These are phyloP conservation scores for Drosophila insularis DNA, from an alignment of 1,140 invertebrate species.

Conservation along the genomic window DNA sequence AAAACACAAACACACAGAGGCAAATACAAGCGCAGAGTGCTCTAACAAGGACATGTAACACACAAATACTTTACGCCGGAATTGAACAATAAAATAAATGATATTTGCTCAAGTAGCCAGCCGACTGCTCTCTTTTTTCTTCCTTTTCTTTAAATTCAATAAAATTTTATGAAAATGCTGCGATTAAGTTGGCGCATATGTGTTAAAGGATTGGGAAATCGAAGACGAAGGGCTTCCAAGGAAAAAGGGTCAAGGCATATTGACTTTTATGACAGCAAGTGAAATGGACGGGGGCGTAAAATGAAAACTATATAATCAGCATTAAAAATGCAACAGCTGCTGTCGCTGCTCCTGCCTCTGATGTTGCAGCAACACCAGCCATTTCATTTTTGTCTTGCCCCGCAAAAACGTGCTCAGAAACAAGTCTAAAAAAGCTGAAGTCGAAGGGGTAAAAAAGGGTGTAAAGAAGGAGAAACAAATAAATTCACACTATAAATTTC, in stretches of 20 bases:
- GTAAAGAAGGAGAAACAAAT: constrained; percentile 20
- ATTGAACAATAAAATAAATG: constrained; percentile 81
- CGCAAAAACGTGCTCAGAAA: background rate
- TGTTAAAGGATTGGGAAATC: constrained; percentile 35
- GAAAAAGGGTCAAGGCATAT: constrained; percentile 73
- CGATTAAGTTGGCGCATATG: constrained; percentile 75
- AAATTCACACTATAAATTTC: constrained; percentile 49
- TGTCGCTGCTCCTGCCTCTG: constrained; percentile 37
- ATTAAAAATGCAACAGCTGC: constrained; percentile 70
- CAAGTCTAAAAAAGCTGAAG: constrained; percentile 29
- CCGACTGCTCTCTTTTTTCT: background rate
- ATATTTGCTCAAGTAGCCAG: constrained; percentile 74
- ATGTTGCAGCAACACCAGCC: background rate
- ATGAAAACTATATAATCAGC: constrained; percentile 74
- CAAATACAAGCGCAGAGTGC: constrained; percentile 15
- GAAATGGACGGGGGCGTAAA: constrained; percentile 21
- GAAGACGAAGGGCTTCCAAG: background rate
- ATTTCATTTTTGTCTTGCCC: background rate
- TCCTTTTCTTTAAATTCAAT: constrained; percentile 73
- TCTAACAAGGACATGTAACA: constrained; percentile 52
- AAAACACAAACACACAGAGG: constrained; percentile 8
- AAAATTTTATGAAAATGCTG: constrained; percentile 80
- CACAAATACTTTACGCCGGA: constrained; percentile 64
- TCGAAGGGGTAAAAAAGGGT: constrained; percentile 6
- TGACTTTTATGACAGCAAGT: constrained; percentile 73